Base-by-base conservation (phyloP, 2,797 vertebrate species). In the Tangara arthus region DNA sequence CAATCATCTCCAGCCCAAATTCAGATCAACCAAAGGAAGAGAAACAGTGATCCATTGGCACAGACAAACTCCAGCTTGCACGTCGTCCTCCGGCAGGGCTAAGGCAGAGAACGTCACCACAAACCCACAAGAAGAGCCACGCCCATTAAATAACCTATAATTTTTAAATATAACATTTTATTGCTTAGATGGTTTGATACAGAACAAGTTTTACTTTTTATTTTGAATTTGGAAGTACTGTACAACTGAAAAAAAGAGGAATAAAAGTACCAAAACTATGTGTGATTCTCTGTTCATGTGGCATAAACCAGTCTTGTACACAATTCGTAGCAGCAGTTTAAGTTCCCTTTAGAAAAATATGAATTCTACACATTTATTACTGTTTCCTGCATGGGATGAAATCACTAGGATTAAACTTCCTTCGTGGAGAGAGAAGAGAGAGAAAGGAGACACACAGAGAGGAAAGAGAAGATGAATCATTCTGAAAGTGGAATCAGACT, bases 141-240 rank as follows among this genome's bases (percentile, higher is more conserved):
- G 32, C 21, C 85, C 49, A 69, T 81, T 91, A 14, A 34, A 70
- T 88, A 94, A 96, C 81, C 82, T 93, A 20, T 84, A 65, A 39
- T 94, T 98, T 98, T 98, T 97, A 97, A 98, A 98, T 98, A 98
- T 97, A 98, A 98, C 97, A 97, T 98, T 99, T 99, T 99, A 99
- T 99, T 99, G 99, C 98, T 99, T 98, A 98, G 98, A 98, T 98
- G 98, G 98, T 98, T 98, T 98, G 98, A 99, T 99, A 98, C 98
- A 98, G 98, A 98, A 98, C 98, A 98, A 98, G 97, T 97, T 95
- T 98, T 97, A 97, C 97, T 97, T 98, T 96, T 98, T 96, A 98
- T 98, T 98, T 89, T 97, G 98, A 98, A 98, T 98, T 97, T 98
- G 98, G 97, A 99, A 98, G 98, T 98, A 98, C 98, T 98, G 96